phyloP scores from a whole-genome alignment of 2,888 invertebrate species.

The Scaptomyza polygonia region DNA sequence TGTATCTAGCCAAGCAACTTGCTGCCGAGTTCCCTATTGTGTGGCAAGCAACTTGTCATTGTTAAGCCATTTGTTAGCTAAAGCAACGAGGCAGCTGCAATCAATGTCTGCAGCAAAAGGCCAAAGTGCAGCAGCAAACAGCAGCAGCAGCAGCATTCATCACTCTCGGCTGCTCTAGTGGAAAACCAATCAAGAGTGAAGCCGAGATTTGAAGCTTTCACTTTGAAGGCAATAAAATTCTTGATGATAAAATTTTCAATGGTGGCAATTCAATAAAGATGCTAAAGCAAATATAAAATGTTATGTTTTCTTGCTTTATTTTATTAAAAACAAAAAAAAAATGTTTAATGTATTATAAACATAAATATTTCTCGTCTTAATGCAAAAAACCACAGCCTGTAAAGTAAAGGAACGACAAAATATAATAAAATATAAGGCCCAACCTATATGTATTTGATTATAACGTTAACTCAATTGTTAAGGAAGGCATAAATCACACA shows the following conservation, averaged over 20 bases:
- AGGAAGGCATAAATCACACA: slow-evolving; percentile 18
- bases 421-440: too few species aligned
- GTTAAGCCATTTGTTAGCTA: slow-evolving; percentile 39
- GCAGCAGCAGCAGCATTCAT: slow-evolving; percentile 33
- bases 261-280: too few species aligned
- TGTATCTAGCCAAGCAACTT: background rate
- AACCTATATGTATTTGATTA: slow-evolving; percentile 1
- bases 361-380: background rate
- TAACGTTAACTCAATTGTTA: slow-evolving; percentile 14
- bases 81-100: slow-evolving; percentile 8
- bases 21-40: background rate
- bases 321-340: too few species aligned
- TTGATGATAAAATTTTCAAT: too few species aligned
- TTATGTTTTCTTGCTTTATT: too few species aligned
- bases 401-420: too few species aligned
- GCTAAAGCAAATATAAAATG: too few species aligned
- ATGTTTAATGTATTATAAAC: too few species aligned
- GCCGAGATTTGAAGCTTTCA: background rate
- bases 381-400: too few species aligned
- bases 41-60: slow-evolving; percentile 34
- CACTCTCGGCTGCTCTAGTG: background rate
- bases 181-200: background rate
- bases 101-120: background rate
- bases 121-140: slow-evolving; percentile 27
- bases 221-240: background rate